These are phyloP conservation scores for Battus philenor DNA, from an alignment of 1,140 invertebrate genomes.

Conservation along the genomic window DNA sequence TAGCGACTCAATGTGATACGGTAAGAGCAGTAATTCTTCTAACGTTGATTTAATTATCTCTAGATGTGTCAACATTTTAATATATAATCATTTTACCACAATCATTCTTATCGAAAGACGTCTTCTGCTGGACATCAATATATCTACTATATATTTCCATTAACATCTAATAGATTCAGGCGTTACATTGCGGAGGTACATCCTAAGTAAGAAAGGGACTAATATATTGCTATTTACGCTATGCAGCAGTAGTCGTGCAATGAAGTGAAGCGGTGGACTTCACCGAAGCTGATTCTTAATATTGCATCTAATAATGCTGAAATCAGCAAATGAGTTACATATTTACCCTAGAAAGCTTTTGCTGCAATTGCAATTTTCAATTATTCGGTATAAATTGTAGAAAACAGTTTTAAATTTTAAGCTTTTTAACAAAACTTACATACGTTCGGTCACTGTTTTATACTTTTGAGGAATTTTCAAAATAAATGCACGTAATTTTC, in stretches of 20 bases:
- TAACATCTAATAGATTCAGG: too few relatives aligned
- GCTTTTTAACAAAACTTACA: background rate
- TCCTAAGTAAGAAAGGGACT: too few relatives aligned
- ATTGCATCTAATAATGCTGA: too few relatives aligned
- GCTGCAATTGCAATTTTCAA: too few relatives aligned
- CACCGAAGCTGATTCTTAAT: too few relatives aligned
- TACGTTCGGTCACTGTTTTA: background rate
- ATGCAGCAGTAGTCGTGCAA: too few relatives aligned
- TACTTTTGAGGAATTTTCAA: background rate
- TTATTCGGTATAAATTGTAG: too few relatives aligned
- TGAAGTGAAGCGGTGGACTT: too few relatives aligned
- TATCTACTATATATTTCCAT: background rate
- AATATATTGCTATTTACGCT: too few relatives aligned
- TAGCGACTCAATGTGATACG: conserved; percentile 10
- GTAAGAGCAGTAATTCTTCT: conserved; percentile 10
- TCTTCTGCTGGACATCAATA: background rate
- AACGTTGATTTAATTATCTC: background rate
- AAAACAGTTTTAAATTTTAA: background rate
- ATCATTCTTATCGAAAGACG: background rate
- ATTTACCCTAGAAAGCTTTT: too few relatives aligned
- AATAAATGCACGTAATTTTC: background rate
- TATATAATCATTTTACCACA: background rate
- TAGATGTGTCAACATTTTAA: conserved; percentile 9
- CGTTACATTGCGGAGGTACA: too few relatives aligned
- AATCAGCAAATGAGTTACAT: too few relatives aligned